phyloP scores from a whole-genome alignment of 2,113 vertebrate species.

The Lota lota region DNA sequence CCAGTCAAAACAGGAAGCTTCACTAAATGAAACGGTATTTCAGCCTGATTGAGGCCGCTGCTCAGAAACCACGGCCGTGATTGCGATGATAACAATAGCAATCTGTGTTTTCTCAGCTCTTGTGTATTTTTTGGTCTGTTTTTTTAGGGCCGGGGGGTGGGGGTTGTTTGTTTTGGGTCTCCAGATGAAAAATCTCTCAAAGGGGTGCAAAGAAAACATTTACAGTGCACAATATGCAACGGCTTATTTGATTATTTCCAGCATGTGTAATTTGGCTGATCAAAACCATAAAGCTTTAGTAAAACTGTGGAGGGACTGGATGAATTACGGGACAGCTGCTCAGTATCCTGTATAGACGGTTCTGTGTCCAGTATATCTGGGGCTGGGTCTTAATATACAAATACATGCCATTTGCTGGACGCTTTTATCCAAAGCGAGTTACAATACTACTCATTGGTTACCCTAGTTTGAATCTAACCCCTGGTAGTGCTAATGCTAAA shows the following conservation, averaged over 20 bases:
- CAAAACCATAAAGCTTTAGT: conserved; percentile 29
- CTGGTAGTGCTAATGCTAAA: no score
- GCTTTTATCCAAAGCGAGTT: no score
- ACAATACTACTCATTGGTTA: no score
- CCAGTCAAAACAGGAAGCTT: conserved; percentile 73
- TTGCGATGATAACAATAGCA: conserved; percentile 67
- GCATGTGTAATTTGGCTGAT: conserved; percentile 52
- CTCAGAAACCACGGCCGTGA: conserved; percentile 61
- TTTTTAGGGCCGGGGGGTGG: not conserved
- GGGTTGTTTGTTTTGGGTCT: no score
- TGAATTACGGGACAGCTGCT: conserved; percentile 7
- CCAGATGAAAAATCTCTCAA: not conserved
- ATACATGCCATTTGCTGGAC: no score
- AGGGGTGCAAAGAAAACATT: conserved; percentile 49
- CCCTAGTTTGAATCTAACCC: no score
- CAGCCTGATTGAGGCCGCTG: conserved; percentile 62
- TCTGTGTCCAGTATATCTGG: no score
- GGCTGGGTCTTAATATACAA: no score
- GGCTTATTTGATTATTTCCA: conserved; percentile 60
- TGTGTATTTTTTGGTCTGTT: conserved; percentile 5
- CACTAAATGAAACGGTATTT: conserved; percentile 71
- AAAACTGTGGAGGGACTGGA: conserved; percentile 13
- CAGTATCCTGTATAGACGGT: not conserved
- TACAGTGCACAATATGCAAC: conserved; percentile 51
- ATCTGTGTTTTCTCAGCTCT: conserved; percentile 69